Evolutionary conservation across 2,113 vertebrate species (phyloP), one percentile per base, ranked within the genome.

Genomic region (Tylochromis polylepis): DNA sequence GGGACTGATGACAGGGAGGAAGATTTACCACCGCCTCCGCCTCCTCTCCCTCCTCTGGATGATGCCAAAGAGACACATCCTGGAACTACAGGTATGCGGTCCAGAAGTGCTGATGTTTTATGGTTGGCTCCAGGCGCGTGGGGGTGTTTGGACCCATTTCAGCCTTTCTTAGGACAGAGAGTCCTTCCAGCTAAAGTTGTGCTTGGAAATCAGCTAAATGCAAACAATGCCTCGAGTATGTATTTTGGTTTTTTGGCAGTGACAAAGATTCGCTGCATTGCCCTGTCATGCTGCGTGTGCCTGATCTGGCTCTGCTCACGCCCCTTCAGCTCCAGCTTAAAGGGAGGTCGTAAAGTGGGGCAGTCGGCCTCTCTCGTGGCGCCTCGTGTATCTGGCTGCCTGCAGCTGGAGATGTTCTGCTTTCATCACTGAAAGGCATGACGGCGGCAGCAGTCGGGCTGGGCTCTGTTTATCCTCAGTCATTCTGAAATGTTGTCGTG

Each of bases 11-110:
- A 91, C 29, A 83, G 49, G 10, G 92, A 92, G 22, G 51, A 57
- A 51, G 91, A 95, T 89, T 91, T 95, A 88, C 91, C 89, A 1
- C 92, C 81, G 22, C 93, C 92, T 14, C 88, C 82, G 20, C 90
- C 91, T 41, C 93, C 91, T n/a, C 90, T 91, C 27, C 88, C 91
- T 85, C 87, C 83, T 60, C 41, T 88, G 22, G 79, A 80, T 0
- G 85, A 91, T 14, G 85, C 88, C 6, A 6, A 59, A 38, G 89
- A 86, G 60, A 67, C 81, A 84, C 59, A 81, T 84, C 72, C 87
- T 27, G 78, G 38, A 77, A 88, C 14, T 84, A 49, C 89, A 95
- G 95, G 95, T 96, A 83, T 82, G 93, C 12, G 14, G 9, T 67
- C 49, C 27, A 24, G 65, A 82, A 84, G 59, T 79, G 34, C 43